Percentiles rank a stretch among this genome's conserved stretches.
Conservation (phyloP, 2,888 invertebrate genomes). For the Pycnomerus fuliginosus region DNA sequence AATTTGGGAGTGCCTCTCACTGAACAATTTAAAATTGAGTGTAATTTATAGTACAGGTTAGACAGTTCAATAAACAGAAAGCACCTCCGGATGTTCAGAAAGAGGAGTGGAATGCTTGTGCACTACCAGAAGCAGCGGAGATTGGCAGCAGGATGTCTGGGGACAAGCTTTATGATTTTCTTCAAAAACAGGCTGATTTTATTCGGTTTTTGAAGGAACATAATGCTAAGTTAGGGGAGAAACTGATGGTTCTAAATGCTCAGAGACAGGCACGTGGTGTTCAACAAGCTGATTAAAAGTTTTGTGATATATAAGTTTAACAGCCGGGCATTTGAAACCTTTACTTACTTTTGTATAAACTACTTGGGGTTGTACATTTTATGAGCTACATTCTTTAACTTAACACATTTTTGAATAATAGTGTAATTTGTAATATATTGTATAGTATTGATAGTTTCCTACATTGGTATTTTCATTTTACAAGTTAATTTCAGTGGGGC, state of each 20-base stretch:
- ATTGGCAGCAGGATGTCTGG: conserved; percentile 55
- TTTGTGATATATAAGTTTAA: too few species aligned
- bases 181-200: conserved; percentile 68
- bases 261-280: conserved; percentile 52
- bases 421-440: too few species aligned
- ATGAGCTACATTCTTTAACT: too few species aligned
- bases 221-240: conserved; percentile 64
- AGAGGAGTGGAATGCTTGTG: conserved; percentile 60
- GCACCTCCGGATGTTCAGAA: conserved; percentile 64
- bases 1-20: too few species aligned
- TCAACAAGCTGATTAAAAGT: too few species aligned
- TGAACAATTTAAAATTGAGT: conserved; percentile 2
- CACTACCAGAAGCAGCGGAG: conserved; percentile 56
- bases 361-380: too few species aligned
- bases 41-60: conserved; percentile 57
- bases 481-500: too few species aligned
- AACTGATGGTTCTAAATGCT: conserved; percentile 61
- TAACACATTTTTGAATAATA: too few species aligned
- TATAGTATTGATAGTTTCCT: too few species aligned
- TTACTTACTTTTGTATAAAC: too few species aligned
- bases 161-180: conserved; percentile 59
- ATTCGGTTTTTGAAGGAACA: conserved; percentile 69
- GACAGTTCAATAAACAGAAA: conserved; percentile 60
- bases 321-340: too few species aligned
- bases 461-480: too few species aligned